phyloP scores from a whole-genome alignment of 2,888 invertebrate genomes.

The Acronicta psi region DNA sequence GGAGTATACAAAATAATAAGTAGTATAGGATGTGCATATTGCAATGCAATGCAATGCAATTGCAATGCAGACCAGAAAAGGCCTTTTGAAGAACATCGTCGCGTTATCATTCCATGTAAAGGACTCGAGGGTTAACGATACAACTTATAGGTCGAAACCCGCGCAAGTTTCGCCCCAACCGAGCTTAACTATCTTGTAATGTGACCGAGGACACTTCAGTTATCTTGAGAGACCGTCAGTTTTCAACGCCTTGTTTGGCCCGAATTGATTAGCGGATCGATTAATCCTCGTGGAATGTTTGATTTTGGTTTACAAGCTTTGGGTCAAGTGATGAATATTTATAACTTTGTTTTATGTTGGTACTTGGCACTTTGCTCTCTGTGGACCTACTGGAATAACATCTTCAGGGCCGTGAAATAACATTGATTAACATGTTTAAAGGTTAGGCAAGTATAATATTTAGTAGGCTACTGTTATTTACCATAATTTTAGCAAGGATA shows the following conservation, averaged over 20 bases:
- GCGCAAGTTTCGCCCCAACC: constrained; percentile 57
- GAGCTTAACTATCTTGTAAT: constrained; percentile 70
- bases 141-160: constrained; percentile 70
- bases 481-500: no score
- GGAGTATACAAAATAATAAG: no score
- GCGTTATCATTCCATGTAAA: constrained; percentile 56
- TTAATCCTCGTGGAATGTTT: constrained; percentile 48
- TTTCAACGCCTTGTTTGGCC: constrained; percentile 49
- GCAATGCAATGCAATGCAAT: no score
- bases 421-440: neutral
- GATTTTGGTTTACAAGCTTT: constrained; percentile 40
- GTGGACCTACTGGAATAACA: neutral
- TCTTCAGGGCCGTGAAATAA: neutral
- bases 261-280: constrained; percentile 57
- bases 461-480: neutral
- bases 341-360: constrained; percentile 23
- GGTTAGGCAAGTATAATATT: neutral
- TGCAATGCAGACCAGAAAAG: no score
- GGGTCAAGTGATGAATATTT: constrained; percentile 47
- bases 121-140: constrained; percentile 68
- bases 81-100: constrained; percentile 23
- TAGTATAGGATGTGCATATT: no score
- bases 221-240: constrained; percentile 58
- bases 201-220: constrained; percentile 64
- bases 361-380: constrained; percentile 1